phyloP scores from a whole-genome alignment of 2,797 vertebrate species.

The Myotis daubentonii region DNA sequence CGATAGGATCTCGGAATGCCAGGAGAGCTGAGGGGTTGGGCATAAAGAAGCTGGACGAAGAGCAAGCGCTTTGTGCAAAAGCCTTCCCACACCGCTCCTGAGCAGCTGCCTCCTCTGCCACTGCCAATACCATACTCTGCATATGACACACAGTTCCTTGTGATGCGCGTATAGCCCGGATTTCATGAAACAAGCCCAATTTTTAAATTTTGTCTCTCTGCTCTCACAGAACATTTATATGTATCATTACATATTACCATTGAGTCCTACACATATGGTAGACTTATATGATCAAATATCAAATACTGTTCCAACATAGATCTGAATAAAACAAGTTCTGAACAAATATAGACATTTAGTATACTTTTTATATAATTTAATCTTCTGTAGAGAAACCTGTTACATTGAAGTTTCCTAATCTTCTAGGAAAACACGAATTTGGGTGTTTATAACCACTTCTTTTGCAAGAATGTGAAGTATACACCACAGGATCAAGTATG shows the following conservation, averaged over 20 bases:
- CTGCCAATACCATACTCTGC: not conserved
- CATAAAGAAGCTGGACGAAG: not conserved
- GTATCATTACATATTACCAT: not conserved
- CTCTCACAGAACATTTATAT: not conserved
- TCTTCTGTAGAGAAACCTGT: not conserved
- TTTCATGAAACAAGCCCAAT: constrained; percentile 14
- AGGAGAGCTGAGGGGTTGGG: not conserved
- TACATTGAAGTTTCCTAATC: not conserved
- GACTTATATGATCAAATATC: not conserved
- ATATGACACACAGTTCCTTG: not conserved
- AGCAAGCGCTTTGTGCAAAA: not conserved
- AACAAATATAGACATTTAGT: constrained; percentile 16
- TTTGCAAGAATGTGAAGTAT: not conserved
- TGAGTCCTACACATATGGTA: not conserved
- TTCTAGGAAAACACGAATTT: constrained; percentile 23
- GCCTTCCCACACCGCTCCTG: not conserved
- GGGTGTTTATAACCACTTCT: not conserved
- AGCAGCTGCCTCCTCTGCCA: not conserved
- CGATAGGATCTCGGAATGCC: not conserved
- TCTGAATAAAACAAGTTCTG: not conserved
- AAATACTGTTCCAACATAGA: not conserved
- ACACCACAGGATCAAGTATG: not conserved
- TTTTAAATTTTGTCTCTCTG: constrained; percentile 11
- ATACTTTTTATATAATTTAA: constrained; percentile 7
- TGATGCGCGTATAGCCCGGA: not conserved